A percentile compares a stretch with the other conserved stretches of the same genome.
These are phyloP conservation scores for Nycticorax nycticorax DNA, from an alignment of 2,113 vertebrate genomes.

Conservation along the genomic window DNA sequence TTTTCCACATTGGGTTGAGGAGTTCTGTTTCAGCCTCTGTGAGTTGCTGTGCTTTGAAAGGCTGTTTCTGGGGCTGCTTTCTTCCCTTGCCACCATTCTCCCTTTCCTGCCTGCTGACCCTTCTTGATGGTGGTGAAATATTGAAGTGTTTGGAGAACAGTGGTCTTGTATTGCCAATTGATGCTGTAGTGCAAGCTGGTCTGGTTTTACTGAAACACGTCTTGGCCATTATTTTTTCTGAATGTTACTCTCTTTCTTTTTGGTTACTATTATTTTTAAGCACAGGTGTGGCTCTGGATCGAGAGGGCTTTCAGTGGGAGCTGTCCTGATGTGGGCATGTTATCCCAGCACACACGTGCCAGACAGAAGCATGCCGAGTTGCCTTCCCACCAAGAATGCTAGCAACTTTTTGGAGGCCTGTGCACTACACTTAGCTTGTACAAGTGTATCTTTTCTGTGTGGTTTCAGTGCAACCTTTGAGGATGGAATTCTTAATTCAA, in stretches of 20 bases:
- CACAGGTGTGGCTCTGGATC: neutral
- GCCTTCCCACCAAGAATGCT: neutral
- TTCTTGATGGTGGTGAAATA: neutral
- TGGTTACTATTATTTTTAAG: neutral
- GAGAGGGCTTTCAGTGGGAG: neutral
- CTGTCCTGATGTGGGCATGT: neutral
- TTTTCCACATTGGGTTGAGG: neutral
- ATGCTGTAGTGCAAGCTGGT: neutral
- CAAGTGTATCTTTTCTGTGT: rapidly evolving
- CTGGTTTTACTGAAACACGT: neutral
- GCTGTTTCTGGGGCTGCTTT: neutral
- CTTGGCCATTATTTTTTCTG: neutral
- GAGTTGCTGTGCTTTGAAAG: neutral
- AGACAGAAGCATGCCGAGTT: neutral
- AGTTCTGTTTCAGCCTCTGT: neutral
- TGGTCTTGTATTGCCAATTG: neutral
- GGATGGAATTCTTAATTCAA: neutral
- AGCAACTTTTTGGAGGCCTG: neutral
- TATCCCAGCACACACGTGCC: neutral
- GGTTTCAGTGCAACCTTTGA: neutral
- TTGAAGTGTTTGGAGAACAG: neutral
- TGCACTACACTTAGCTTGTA: neutral
- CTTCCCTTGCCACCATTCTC: neutral
- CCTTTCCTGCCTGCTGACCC: neutral
- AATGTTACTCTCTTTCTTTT: neutral